Conservation (phyloP, 1,140 invertebrate species). For the Elysia chlorotica region DNA sequence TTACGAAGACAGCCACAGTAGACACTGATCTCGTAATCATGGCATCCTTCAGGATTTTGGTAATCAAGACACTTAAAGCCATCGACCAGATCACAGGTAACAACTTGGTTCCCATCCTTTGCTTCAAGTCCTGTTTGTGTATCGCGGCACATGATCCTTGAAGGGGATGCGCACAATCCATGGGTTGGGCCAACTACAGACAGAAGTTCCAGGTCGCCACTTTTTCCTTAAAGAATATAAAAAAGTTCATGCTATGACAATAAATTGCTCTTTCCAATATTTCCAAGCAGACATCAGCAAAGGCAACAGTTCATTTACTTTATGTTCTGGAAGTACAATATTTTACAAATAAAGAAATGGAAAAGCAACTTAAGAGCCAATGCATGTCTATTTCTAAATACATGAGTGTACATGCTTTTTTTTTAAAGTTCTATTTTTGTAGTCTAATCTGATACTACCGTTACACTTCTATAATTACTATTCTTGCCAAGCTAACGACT, state of each 20-base stretch:
- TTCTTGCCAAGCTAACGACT: no score
- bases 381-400: no score
- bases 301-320: background rate
- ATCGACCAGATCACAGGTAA: conserved; percentile 54
- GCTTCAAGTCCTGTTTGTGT: conserved; percentile 20
- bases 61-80: conserved; percentile 59
- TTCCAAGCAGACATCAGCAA: no score
- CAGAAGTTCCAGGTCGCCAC: conserved; percentile 46
- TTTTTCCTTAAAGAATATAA: conserved; percentile 3
- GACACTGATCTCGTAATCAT: conserved; percentile 63
- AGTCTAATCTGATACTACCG: no score
- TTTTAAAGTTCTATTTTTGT: no score
- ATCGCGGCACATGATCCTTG: conserved; percentile 46
- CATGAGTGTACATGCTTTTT: no score
- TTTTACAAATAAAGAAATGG: no score
- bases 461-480: no score
- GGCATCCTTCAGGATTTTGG: conserved; percentile 51
- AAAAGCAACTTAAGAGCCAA: no score
- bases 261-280: no score
- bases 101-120: conserved; percentile 35
- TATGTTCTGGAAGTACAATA: no score
- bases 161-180: conserved; percentile 38
- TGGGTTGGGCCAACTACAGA: conserved; percentile 19
- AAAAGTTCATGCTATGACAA: no score
- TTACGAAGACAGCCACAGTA: conserved; percentile 57